Percentiles rank a stretch among this genome's conserved stretches.
Conservation (phyloP, 2,113 vertebrate species). For the Amia ocellicauda region DNA sequence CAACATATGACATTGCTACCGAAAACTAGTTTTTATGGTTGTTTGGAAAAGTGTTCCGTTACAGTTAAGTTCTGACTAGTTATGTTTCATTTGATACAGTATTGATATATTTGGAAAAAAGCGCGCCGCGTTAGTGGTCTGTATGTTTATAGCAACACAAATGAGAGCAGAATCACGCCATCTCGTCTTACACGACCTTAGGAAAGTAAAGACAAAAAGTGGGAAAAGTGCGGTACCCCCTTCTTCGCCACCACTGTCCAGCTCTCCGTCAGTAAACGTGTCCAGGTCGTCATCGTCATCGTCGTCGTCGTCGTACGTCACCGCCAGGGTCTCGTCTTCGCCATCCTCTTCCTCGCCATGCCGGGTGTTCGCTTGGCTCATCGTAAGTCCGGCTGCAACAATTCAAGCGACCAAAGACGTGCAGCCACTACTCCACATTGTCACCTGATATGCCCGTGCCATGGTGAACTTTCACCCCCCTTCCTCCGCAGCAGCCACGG, state of each 20-base stretch:
- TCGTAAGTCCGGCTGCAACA: constrained; percentile 24
- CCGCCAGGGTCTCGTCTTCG: constrained; percentile 19
- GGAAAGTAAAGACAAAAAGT: background rate
- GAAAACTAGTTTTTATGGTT: too few relatives aligned
- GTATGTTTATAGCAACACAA: too few relatives aligned
- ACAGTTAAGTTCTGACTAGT: too few relatives aligned
- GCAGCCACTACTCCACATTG: constrained; percentile 41
- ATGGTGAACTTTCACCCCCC: constrained; percentile 54
- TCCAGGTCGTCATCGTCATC: constrained; percentile 49
- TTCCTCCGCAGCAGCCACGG: constrained; percentile 12
- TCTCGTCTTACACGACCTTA: constrained; percentile 16
- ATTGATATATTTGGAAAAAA: too few relatives aligned
- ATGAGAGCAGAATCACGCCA: too few relatives aligned
- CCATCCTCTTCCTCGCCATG: constrained; percentile 28
- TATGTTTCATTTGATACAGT: too few relatives aligned
- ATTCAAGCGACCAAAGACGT: constrained; percentile 16
- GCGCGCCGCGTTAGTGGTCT: too few relatives aligned
- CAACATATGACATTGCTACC: too few relatives aligned
- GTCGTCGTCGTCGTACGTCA: constrained; percentile 48
- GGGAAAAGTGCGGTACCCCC: constrained; percentile 41
- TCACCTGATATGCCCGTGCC: constrained; percentile 55
- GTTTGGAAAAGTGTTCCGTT: too few relatives aligned
- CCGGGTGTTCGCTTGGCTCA: constrained; percentile 20
- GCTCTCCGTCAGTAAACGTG: constrained; percentile 46
- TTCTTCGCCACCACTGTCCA: constrained; percentile 49